Evolutionary conservation across 2,113 vertebrate species (phyloP).

Genomic region (Rattus norvegicus): DNA sequence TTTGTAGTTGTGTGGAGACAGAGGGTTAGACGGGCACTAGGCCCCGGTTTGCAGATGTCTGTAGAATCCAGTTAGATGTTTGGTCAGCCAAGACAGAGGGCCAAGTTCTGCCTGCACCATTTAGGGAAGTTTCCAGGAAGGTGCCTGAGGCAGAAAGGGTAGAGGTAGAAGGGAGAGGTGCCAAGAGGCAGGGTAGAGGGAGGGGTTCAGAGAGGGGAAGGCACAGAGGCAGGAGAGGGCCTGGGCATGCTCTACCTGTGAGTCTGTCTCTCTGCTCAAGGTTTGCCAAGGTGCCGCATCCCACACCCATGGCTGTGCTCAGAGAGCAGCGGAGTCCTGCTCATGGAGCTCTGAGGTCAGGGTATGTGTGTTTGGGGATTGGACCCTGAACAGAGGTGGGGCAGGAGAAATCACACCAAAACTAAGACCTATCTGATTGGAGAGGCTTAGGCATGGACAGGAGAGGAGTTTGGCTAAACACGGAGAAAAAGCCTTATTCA

Average conservation of each 20-base stretch:
- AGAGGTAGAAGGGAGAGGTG: background rate
- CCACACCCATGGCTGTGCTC: no score
- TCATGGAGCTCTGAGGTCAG: background rate
- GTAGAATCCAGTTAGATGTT: background rate
- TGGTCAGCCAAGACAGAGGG: background rate
- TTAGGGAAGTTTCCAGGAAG: background rate
- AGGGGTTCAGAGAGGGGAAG: background rate
- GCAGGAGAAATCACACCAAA: background rate
- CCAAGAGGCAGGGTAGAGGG: background rate
- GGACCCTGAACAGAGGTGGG: background rate
- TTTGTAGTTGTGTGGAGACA: background rate
- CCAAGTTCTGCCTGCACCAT: background rate
- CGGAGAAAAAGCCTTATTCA: background rate
- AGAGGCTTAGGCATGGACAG: background rate
- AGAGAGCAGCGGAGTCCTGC: background rate
- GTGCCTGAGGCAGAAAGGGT: background rate
- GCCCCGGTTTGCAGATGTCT: background rate
- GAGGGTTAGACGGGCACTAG: rapidly evolving
- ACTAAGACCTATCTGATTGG: background rate
- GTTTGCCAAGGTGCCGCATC: background rate
- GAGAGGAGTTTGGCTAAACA: background rate
- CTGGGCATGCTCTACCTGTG: background rate
- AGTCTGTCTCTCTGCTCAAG: background rate
- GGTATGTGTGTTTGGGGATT: no score
- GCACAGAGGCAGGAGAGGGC: background rate